Percentiles rank a stretch among this genome's conserved stretches.
Conservation (phyloP, 2,888 invertebrate genomes). For the Synergus gifuensis region DNA sequence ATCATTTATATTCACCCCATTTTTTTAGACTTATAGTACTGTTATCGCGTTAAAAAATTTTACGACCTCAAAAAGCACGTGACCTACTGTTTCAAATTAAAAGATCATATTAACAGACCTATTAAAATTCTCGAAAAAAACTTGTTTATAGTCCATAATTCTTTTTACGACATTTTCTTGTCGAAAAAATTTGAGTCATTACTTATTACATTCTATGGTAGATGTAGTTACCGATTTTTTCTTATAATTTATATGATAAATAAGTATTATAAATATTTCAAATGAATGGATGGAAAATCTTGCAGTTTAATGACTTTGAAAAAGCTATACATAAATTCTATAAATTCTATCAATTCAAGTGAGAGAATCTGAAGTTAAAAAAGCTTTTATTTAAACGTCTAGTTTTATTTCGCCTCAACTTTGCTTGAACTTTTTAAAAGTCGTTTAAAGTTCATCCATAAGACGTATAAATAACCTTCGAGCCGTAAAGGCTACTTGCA, state of each 20-base stretch:
- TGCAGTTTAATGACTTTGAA: too few species aligned
- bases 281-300: too few species aligned
- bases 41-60: constrained; percentile 9
- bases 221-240: too few species aligned
- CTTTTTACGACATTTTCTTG: constrained; percentile 6
- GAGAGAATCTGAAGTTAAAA: not conserved
- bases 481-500: not conserved
- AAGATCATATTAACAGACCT: constrained; percentile 10
- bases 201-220: too few species aligned
- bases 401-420: not conserved
- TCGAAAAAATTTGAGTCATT: not conserved
- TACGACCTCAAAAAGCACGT: constrained; percentile 6
- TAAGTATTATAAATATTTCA: too few species aligned
- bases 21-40: constrained; percentile 6
- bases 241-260: too few species aligned
- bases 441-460: not conserved
- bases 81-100: constrained; percentile 20
- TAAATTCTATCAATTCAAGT: not conserved
- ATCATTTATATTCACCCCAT: constrained; percentile 2
- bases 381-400: not conserved
- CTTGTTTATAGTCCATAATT: constrained; percentile 14
- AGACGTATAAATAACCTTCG: not conserved
- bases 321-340: too few species aligned
- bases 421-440: not conserved
- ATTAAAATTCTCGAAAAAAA: constrained; percentile 8